Evolutionary conservation across 2,888 invertebrate species (phyloP), one percentile per base, ranked within the genome.

Genomic region (Euphydryas editha): DNA sequence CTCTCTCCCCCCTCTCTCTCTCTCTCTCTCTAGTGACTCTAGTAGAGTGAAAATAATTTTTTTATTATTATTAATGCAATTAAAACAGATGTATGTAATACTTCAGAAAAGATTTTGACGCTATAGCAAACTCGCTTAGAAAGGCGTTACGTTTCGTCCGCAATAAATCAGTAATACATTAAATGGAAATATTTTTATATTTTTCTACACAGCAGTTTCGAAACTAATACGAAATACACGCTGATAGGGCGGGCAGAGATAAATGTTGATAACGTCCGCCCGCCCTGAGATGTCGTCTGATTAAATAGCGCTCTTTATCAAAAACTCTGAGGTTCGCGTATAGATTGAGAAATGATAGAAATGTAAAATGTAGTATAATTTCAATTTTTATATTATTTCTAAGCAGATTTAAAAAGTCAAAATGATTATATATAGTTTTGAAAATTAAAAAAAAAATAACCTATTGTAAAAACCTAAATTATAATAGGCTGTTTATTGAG

Each of bases 181-280:
- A 10, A 7, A 17, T 17, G 3, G 10, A 8, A n/a, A 17, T 36
- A 17, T 54, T 54, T 54, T 17, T 51, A 24, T 30, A 15, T n/a
- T 0, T 46, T 46, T 30, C 30, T 30, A n/a, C 17, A 15, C n/a
- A 46, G 17, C 30, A 11, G 5, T 54, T 54, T 36, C 3, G 17
- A 36, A 54, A 54, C 54, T 36, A 17, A 54, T 36, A 80, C 70
- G 67, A 78, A 79, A 86, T 86, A 86, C 88, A 87, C 87, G 79
- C 66, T 73, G 77, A 76, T 75, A 76, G 73, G 70, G 69, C 64
- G 58, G 72, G 72, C 71, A 72, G 78, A 77, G 86, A 88, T 87
- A 87, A 86, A 82, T 83, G 70, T 42, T 67, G 70, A 70, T 70
- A 70, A 60, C 62, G 60, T 36, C 61, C 70, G 54, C 68, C 65